These are phyloP conservation scores for Mormyrus lacerda DNA, from an alignment of 2,113 vertebrate species.

Conservation along the genomic window DNA sequence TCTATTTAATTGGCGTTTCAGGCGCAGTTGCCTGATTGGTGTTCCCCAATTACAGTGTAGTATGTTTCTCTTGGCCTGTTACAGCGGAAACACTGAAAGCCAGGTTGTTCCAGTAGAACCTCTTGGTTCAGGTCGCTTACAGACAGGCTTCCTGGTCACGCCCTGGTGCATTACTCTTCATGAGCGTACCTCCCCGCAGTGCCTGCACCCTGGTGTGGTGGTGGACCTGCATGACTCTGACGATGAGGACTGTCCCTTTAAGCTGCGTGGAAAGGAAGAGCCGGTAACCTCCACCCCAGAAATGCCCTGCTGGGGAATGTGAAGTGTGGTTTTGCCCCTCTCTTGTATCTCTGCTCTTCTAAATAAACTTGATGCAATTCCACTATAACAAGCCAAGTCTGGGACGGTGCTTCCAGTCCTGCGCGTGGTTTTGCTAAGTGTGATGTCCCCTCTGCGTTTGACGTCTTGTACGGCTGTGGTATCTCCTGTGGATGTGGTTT, in stretches of 20 bases:
- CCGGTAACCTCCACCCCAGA: constrained; percentile 56
- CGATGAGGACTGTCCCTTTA: constrained; percentile 67
- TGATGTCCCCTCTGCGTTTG: neutral
- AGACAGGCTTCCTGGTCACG: neutral
- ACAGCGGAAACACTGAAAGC: neutral
- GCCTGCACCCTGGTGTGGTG: constrained; percentile 66
- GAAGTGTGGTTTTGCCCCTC: neutral
- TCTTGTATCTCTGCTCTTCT: neutral
- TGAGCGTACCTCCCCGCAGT: constrained; percentile 43
- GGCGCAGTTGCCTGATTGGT: neutral
- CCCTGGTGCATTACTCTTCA: neutral
- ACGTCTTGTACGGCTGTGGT: neutral
- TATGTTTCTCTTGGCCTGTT: neutral
- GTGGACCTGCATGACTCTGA: constrained; percentile 66
- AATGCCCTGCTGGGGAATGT: constrained; percentile 38
- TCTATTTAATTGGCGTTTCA: neutral
- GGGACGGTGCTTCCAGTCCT: neutral
- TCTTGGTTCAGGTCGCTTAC: neutral
- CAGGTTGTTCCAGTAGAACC: neutral
- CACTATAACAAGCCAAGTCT: neutral
- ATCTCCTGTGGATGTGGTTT: neutral
- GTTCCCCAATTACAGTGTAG: neutral
- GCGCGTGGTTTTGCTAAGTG: neutral
- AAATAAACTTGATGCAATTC: neutral
- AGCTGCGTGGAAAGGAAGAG: constrained; percentile 52